Conservation (phyloP, 2,797 vertebrate species). For the Paramormyrops hopkinsi region DNA sequence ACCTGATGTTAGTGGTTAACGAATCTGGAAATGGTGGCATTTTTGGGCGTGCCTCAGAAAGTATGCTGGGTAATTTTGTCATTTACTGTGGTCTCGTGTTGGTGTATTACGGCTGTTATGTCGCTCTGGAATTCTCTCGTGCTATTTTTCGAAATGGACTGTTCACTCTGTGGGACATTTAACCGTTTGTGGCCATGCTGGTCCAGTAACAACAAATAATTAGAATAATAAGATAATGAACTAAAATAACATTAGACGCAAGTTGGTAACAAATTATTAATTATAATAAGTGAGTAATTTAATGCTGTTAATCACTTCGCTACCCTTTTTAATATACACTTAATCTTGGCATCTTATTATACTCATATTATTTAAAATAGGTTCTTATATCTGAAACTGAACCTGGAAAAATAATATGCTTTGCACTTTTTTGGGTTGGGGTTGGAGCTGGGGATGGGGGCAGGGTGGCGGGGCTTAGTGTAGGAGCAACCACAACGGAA, state of each 20-base stretch:
- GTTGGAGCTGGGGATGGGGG: neutral
- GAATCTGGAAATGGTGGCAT: constrained; percentile 62
- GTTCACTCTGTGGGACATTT: constrained; percentile 55
- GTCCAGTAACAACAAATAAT: neutral
- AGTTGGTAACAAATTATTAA: neutral
- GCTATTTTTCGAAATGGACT: constrained; percentile 62
- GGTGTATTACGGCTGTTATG: constrained; percentile 67
- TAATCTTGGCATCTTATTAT: neutral
- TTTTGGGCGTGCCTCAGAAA: constrained; percentile 65
- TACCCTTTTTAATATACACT: neutral
- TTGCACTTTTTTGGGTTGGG: neutral
- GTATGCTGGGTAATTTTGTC: constrained; percentile 69
- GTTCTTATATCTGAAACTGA: neutral
- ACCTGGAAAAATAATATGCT: neutral
- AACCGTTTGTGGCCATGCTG: neutral
- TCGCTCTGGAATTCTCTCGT: constrained; percentile 67
- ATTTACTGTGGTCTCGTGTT: constrained; percentile 72
- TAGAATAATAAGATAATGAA: neutral
- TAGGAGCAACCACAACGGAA: neutral
- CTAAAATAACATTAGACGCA: neutral
- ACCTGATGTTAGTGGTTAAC: constrained; percentile 67
- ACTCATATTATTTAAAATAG: neutral
- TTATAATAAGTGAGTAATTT: neutral
- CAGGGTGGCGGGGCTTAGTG: neutral
- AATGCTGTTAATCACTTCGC: neutral